phyloP scores from a whole-genome alignment of 2,888 invertebrate genomes.

The Choreutis nemorana region DNA sequence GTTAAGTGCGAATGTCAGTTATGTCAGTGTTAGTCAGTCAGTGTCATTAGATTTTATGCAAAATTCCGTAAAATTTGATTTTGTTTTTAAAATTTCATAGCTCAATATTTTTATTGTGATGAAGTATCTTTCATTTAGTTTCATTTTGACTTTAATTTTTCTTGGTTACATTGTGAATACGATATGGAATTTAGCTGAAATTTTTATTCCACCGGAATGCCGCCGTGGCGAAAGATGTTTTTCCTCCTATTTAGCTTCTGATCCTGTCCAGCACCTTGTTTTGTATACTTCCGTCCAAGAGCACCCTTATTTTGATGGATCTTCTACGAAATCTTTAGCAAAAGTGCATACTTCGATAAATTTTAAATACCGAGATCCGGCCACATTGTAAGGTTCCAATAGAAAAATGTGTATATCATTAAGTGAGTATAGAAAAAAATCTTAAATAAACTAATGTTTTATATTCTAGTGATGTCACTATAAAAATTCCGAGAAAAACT shows the following conservation, averaged over 20 bases:
- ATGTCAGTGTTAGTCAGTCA: too few relatives aligned
- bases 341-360: slow-evolving; percentile 68
- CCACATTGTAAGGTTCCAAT: slow-evolving; percentile 47
- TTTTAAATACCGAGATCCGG: slow-evolving; percentile 70
- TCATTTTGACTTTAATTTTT: slow-evolving; percentile 71
- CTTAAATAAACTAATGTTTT: too few relatives aligned
- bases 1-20: too few relatives aligned
- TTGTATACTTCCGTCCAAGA: slow-evolving; percentile 72
- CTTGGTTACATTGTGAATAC: slow-evolving; percentile 75
- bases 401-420: too few relatives aligned
- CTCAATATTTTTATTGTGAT: slow-evolving; percentile 19
- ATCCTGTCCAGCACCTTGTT: slow-evolving; percentile 74
- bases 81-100: slow-evolving; percentile 3
- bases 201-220: slow-evolving; percentile 78
- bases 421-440: too few relatives aligned
- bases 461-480: slow-evolving; percentile 66
- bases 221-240: slow-evolving; percentile 71
- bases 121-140: slow-evolving; percentile 68
- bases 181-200: slow-evolving; percentile 77
- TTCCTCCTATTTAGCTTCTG: slow-evolving; percentile 71
- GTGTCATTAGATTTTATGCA: too few relatives aligned
- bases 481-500: slow-evolving; percentile 77
- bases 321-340: slow-evolving; percentile 38
- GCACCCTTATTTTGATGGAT: slow-evolving; percentile 62
- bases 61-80: too few relatives aligned